phyloP scores from a whole-genome alignment of 2,888 invertebrate genomes.

The Ptilodon capucinus region DNA sequence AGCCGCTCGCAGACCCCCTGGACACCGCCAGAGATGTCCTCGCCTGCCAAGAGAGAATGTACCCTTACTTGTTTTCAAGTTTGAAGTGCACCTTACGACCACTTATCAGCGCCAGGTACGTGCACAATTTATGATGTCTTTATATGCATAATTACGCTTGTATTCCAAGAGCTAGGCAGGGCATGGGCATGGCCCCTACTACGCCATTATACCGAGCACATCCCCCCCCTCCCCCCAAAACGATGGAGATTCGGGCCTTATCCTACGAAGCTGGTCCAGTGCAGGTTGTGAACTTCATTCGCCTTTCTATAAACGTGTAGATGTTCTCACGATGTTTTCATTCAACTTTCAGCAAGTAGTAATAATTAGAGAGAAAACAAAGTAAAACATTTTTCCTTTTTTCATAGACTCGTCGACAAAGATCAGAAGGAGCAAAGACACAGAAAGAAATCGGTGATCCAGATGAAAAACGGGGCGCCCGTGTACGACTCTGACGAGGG shows the following conservation, averaged over 20 bases:
- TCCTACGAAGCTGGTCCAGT: too few relatives aligned
- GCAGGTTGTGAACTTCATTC: too few relatives aligned
- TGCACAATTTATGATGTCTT: neutral
- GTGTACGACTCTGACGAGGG: constrained; percentile 84
- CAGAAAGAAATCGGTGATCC: constrained; percentile 83
- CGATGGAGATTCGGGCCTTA: too few relatives aligned
- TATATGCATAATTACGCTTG: too few relatives aligned
- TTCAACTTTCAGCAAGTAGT: too few relatives aligned
- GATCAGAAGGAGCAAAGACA: constrained; percentile 80
- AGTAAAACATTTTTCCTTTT: constrained; percentile 7
- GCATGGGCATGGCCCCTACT: too few relatives aligned
- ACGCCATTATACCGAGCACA: too few relatives aligned
- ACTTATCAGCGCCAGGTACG: constrained; percentile 84
- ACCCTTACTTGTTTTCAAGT: constrained; percentile 89
- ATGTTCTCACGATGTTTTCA: too few relatives aligned
- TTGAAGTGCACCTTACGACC: constrained; percentile 90
- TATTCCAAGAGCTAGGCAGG: too few relatives aligned
- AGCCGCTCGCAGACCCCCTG: constrained; percentile 42
- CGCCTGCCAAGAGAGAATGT: constrained; percentile 88
- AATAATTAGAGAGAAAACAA: too few relatives aligned
- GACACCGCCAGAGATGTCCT: constrained; percentile 75
- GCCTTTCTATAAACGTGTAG: too few relatives aligned
- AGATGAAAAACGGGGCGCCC: constrained; percentile 80
- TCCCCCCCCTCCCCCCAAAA: too few relatives aligned
- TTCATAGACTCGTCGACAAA: constrained; percentile 68